Conservation (phyloP, 2,888 invertebrate species). For the Lasioglossum morio region DNA sequence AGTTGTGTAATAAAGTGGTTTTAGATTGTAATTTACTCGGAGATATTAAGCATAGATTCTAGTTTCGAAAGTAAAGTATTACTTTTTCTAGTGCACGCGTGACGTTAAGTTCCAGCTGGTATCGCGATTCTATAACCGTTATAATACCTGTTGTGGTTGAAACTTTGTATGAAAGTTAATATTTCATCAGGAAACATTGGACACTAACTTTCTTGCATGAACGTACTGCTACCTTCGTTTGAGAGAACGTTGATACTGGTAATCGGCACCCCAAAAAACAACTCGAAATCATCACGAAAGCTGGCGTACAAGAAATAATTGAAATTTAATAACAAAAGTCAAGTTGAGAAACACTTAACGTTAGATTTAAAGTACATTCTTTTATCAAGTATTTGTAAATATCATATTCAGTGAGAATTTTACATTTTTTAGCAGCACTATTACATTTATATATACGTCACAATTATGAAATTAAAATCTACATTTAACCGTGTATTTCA, state of each 20-base stretch:
- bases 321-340: background rate
- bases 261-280: background rate
- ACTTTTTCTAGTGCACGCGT: constrained; percentile 9
- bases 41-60: background rate
- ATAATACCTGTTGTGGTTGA: background rate
- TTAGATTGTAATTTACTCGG: background rate
- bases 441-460: background rate
- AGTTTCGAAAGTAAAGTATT: background rate
- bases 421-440: background rate
- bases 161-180: background rate
- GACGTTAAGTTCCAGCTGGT: background rate
- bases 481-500: background rate
- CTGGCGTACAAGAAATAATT: background rate
- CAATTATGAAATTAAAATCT: background rate
- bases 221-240: background rate
- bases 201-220: background rate
- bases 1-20: background rate
- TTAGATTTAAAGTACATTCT: background rate
- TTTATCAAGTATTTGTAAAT: background rate
- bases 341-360: background rate
- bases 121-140: constrained; percentile 15
- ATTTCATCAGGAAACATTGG: constrained; percentile 1
- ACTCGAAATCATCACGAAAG: background rate
- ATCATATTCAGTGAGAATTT: background rate
- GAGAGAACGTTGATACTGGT: background rate